A percentile compares a stretch with the other conserved stretches of the same genome.
phyloP scores from a whole-genome alignment of 2,113 vertebrate genomes.

The Mohoua ochrocephala region DNA sequence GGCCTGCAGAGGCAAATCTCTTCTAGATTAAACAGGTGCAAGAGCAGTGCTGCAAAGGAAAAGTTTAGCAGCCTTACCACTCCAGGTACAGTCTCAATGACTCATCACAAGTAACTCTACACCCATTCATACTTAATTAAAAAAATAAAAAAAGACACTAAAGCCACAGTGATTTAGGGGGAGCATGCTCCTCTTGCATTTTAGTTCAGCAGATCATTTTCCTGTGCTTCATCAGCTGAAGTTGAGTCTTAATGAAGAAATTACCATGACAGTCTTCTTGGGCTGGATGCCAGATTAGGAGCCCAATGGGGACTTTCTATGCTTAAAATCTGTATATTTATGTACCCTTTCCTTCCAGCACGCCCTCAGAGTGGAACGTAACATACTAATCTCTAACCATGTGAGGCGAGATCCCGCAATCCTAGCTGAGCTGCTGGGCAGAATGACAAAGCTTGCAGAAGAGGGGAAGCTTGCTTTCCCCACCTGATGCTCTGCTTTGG shows the following conservation, averaged over 20 bases:
- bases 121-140: neutral
- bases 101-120: neutral
- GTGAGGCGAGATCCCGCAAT: neutral
- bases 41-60: neutral
- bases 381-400: rapidly evolving
- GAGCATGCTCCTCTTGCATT: neutral
- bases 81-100: neutral
- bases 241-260: neutral
- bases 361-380: neutral
- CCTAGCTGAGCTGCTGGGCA: neutral
- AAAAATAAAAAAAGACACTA: neutral
- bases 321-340: neutral
- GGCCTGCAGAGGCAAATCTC: neutral
- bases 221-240: neutral
- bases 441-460: neutral
- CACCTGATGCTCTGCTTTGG: neutral
- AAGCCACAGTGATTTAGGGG: neutral
- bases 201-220: neutral
- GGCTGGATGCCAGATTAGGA: neutral
- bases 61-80: neutral
- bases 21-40: neutral
- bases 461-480: neutral
- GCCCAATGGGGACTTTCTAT: neutral
- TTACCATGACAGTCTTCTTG: neutral
- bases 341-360: neutral